phyloP scores from a whole-genome alignment of 1,140 invertebrate species.

The Drosophila obscura region DNA sequence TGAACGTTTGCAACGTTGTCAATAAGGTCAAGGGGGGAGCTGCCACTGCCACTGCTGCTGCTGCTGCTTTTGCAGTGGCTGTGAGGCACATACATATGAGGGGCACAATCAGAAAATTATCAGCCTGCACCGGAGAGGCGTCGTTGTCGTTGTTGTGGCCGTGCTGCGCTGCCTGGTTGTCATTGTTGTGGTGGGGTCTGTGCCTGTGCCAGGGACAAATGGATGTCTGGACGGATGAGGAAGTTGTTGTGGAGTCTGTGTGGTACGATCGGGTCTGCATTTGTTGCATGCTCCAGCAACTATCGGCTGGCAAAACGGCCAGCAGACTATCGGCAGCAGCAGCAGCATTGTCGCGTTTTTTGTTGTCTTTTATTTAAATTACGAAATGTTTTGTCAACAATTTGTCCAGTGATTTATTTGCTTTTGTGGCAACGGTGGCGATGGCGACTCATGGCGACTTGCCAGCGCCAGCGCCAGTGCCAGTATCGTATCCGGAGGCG shows the following conservation, averaged over 20 bases:
- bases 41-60: constrained; percentile 3
- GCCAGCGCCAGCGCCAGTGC: constrained; percentile 10
- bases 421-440: constrained; percentile 31
- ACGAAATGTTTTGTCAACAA: constrained; percentile 82
- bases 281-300: constrained; percentile 65
- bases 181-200: constrained; percentile 8
- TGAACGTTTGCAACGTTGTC: constrained; percentile 19
- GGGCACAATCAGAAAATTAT: constrained; percentile 53
- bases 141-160: constrained; percentile 30
- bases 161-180: not conserved
- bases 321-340: constrained; percentile 59
- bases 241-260: constrained; percentile 53
- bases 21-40: constrained; percentile 54
- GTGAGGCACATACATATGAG: not conserved
- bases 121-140: constrained; percentile 33
- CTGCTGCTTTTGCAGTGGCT: constrained; percentile 21
- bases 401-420: constrained; percentile 79
- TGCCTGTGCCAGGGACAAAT: constrained; percentile 6
- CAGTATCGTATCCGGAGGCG: constrained; percentile 25
- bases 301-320: constrained; percentile 64
- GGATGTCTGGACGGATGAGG: constrained; percentile 57
- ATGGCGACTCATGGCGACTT: constrained; percentile 5
- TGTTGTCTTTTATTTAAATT: constrained; percentile 77
- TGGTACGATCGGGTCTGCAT: constrained; percentile 18
- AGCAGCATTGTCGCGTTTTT: constrained; percentile 50